phyloP scores from a whole-genome alignment of 2,113 vertebrate genomes.

The Varanus salvator region DNA sequence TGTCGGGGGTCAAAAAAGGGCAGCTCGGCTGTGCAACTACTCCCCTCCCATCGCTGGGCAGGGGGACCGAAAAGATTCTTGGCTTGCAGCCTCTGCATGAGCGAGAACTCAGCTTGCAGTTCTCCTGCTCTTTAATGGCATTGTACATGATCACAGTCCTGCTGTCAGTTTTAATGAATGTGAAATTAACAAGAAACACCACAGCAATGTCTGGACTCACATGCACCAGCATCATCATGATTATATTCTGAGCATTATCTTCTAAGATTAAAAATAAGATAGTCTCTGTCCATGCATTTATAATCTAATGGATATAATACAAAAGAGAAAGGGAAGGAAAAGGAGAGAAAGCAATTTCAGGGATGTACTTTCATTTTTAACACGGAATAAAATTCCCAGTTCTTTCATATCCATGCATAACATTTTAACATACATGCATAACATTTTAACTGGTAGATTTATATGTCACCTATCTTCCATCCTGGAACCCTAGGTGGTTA shows the following conservation, averaged over 20 bases:
- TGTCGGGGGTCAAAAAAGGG: background rate
- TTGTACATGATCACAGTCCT: background rate
- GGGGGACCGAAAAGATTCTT: background rate
- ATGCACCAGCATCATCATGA: background rate
- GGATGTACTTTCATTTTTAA: background rate
- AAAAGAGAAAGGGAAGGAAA: background rate
- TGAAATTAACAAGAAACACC: background rate
- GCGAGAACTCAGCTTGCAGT: no score
- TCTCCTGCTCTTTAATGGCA: background rate
- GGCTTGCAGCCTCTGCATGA: background rate
- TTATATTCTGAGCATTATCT: background rate
- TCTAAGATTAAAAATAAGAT: background rate
- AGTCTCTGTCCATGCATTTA: background rate
- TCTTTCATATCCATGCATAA: background rate
- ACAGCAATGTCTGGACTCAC: background rate
- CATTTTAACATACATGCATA: background rate
- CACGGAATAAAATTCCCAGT: background rate
- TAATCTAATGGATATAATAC: background rate
- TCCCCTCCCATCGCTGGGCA: no score
- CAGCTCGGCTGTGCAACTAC: background rate
- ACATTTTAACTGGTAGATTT: background rate
- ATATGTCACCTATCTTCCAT: no score
- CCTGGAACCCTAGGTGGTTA: no score
- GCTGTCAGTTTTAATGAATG: background rate
- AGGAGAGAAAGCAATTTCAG: no score